Evolutionary conservation across 2,797 vertebrate species (phyloP).

Genomic region (Rhincodon typus): DNA sequence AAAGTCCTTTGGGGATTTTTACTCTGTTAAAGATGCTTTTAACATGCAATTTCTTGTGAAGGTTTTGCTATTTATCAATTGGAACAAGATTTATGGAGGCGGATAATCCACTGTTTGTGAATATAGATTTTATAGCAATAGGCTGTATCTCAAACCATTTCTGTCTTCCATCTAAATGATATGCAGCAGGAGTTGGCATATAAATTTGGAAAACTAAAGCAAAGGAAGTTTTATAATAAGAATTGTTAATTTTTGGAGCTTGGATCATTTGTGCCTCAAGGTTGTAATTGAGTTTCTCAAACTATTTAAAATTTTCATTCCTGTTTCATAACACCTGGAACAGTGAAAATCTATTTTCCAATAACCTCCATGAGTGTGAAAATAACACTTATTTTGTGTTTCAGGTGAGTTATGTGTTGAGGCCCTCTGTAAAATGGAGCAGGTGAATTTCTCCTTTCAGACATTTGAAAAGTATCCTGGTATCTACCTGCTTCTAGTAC

Average conservation of each 20-base stretch:
- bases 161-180: background rate
- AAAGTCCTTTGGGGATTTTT: too few relatives aligned
- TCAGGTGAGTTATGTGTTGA: constrained; percentile 66
- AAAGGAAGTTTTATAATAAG: background rate
- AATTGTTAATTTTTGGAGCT: background rate
- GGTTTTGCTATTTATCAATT: background rate
- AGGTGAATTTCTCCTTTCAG: constrained; percentile 58
- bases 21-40: background rate
- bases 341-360: background rate
- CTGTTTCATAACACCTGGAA: background rate
- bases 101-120: background rate
- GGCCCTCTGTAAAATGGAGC: constrained; percentile 67
- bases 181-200: background rate
- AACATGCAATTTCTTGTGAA: background rate
- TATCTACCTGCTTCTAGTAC: constrained; percentile 72
- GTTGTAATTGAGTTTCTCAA: background rate
- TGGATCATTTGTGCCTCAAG: background rate
- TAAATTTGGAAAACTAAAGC: background rate
- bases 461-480: constrained; percentile 70
- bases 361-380: background rate
- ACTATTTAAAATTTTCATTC: background rate
- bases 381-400: background rate
- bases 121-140: background rate
- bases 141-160: background rate
- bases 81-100: background rate